Base-by-base conservation (phyloP, 1,140 invertebrate genomes). In the Phymorhynchus buccinoides region DNA sequence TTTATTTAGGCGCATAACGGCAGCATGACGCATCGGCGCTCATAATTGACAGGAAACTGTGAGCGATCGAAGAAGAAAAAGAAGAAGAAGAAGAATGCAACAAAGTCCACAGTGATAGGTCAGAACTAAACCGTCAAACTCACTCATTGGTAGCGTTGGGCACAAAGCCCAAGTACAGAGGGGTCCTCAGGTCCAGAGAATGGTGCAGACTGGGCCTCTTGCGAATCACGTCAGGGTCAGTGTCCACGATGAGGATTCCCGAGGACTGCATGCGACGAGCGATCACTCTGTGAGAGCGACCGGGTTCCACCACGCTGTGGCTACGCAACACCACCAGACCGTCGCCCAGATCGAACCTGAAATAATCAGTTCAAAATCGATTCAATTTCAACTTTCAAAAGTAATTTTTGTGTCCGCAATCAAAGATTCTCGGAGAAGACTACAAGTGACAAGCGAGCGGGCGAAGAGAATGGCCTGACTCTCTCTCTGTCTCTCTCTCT, bases 281-380 rank as follows among this genome's bases (percentile, higher is more conserved):
- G 0, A 96, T 95, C 22, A 97, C 95, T 87, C 95, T 95, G 91
- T 98, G 97, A 90, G 95, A 96, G 86, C 95, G 95, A 80, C 96
- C 96, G 88, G 96, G 94, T 12, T 95, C 94, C 3, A 98, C 95
- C 89, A 95, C 95, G 88, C 97, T 95, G 1, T 95, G 92, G 2
- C 97, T 97, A 30, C 95, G 95, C 35, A 98, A 94, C n/a, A 96
- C 93, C 52, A 97, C 96, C 2, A 96, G 95, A 22, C 97, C 97
- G 91, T 96, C 97, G n/a, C 97, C 97, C 37, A 98, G 94, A 93
- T 98, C 97, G 93, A 97, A 98, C 88, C 96, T 95, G 87, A 95
- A 96, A 88, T 95, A 94, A 56, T 35, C 7, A 3, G 18, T 27
- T 27, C 56, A 62, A n/a, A n/a, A n/a, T n/a, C n/a, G n/a, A n/a